phyloP scores from a whole-genome alignment of 2,888 invertebrate genomes.

The Tanytarsus gracilentus region DNA sequence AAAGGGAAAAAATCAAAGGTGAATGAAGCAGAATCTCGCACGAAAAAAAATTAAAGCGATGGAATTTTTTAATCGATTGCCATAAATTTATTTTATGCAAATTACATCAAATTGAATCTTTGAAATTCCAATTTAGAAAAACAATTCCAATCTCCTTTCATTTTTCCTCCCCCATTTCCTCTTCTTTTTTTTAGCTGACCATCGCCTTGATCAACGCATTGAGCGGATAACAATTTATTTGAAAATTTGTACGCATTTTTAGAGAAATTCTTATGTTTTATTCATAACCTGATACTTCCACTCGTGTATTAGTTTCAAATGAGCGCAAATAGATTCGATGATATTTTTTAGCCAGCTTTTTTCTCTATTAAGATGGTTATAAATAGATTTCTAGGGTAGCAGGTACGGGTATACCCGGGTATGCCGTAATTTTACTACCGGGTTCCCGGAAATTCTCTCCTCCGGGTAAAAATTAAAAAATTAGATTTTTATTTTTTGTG shows the following conservation, averaged over 20 bases:
- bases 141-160: not conserved
- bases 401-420: no score
- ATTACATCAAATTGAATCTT: slow-evolving; percentile 20
- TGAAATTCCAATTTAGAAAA: slow-evolving; percentile 14
- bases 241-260: slow-evolving; percentile 7
- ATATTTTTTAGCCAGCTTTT: no score
- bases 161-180: not conserved
- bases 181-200: no score
- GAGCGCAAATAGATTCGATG: no score
- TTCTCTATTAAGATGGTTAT: not conserved
- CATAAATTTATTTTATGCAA: not conserved
- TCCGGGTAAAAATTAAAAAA: no score
- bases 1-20: not conserved
- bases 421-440: no score
- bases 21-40: not conserved
- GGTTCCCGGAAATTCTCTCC: no score
- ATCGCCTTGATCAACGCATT: no score
- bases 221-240: slow-evolving; percentile 18
- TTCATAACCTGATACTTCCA: slow-evolving; percentile 16
- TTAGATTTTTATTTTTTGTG: no score
- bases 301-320: not conserved
- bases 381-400: not conserved
- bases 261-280: slow-evolving; percentile 26
- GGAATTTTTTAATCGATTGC: slow-evolving; percentile 9
- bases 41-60: not conserved